phyloP scores from a whole-genome alignment of 2,797 vertebrate genomes.

The Sternotherus odoratus region DNA sequence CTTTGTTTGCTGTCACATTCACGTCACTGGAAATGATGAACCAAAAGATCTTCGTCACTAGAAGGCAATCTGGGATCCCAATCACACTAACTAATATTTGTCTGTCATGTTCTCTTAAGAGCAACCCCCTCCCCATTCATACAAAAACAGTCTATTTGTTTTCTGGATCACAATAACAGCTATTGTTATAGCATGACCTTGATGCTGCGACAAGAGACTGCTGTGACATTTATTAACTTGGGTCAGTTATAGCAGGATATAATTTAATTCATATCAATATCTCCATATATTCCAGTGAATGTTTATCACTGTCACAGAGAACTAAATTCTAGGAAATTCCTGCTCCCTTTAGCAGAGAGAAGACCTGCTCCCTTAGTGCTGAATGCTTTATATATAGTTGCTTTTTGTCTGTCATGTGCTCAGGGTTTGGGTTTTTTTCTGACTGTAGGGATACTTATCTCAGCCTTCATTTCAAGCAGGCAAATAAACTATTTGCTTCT shows the following conservation, averaged over 20 bases:
- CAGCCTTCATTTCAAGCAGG: background rate
- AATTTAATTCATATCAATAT: background rate
- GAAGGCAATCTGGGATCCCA: slow-evolving; percentile 3
- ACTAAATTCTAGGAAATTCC: background rate
- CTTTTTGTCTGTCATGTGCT: background rate
- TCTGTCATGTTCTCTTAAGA: slow-evolving; percentile 17
- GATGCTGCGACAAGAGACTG: background rate
- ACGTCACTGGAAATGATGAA: background rate
- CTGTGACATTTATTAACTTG: slow-evolving; percentile 14
- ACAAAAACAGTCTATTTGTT: slow-evolving; percentile 13
- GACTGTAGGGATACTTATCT: background rate
- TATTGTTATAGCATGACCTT: background rate
- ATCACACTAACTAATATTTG: slow-evolving; percentile 44
- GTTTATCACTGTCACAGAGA: background rate
- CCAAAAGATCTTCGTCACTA: background rate
- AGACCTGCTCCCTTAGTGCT: background rate
- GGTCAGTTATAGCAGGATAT: slow-evolving; percentile 8
- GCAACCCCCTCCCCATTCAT: background rate
- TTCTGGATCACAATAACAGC: background rate
- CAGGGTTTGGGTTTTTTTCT: background rate
- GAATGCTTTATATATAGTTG: background rate
- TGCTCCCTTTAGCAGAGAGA: background rate
- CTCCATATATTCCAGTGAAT: background rate
- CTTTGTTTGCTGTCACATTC: slow-evolving; percentile 25
- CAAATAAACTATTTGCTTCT: background rate